phyloP scores from a whole-genome alignment of 2,888 invertebrate species.

The Ecdyonurus torrentis region DNA sequence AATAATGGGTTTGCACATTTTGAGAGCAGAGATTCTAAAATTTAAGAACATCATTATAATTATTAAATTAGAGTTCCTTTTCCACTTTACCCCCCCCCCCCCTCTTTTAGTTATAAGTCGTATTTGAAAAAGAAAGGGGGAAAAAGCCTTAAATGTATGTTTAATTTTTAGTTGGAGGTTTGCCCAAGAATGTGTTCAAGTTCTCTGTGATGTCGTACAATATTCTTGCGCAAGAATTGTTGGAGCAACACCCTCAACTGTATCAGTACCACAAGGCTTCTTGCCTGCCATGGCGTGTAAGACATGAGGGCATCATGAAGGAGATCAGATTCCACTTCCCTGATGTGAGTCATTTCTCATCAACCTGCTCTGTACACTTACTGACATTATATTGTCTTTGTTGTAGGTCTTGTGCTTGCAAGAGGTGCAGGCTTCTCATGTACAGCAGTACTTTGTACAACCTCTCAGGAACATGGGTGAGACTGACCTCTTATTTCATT shows the following conservation, averaged over 20 bases:
- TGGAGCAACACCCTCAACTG: constrained; percentile 53
- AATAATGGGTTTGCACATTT: too few relatives aligned
- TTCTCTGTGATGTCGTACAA: constrained; percentile 74
- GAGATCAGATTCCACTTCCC: constrained; percentile 39
- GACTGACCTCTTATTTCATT: too few relatives aligned
- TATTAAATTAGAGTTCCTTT: too few relatives aligned
- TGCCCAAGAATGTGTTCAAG: constrained; percentile 22
- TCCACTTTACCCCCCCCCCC: too few relatives aligned
- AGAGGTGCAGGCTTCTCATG: constrained; percentile 73
- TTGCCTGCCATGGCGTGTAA: constrained; percentile 50
- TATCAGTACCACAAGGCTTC: constrained; percentile 42
- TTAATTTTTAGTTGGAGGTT: too few relatives aligned
- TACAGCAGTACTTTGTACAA: constrained; percentile 38
- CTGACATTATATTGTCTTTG: constrained; percentile 10
- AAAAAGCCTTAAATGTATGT: too few relatives aligned
- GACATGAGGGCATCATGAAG: constrained; percentile 37
- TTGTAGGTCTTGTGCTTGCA: constrained; percentile 70
- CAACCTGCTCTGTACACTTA: constrained; percentile 3
- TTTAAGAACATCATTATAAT: too few relatives aligned
- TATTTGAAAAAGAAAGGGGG: too few relatives aligned
- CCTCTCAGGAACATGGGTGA: constrained; percentile 26
- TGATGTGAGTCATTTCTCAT: constrained; percentile 33
- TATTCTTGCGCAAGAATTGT: constrained; percentile 66
- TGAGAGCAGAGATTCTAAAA: too few relatives aligned
- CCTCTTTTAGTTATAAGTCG: too few relatives aligned